Evolutionary conservation across 2,888 invertebrate genomes (phyloP), one percentile per base, ranked within the genome.

Genomic region (Nomada fucata): DNA sequence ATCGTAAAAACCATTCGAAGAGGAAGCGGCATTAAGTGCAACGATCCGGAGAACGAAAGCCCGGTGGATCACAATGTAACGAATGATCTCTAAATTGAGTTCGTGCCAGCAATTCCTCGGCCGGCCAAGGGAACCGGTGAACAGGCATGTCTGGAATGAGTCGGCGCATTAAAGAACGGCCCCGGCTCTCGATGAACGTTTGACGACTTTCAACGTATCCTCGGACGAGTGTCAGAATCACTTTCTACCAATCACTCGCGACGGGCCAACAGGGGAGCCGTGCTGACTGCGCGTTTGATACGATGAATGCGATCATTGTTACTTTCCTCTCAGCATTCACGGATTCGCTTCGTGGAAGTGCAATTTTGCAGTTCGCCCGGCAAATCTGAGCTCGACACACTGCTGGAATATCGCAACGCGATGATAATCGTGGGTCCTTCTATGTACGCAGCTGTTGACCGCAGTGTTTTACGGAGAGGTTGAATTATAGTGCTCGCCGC

Each of bases 291-390:
- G 76, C 79, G 82, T 76, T 82, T 79, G 78, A 85, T 82, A 79
- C 85, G 85, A 88, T 88, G 87, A 88, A 88, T 88, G 85, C 68
- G 85, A 80, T 87, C 88, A 87, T 87, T 88, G 88, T 87, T 85
- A 72, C 72, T 76, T 76, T 29, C 77, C 76, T 20, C 73, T 60
- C n/a, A 15, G 7, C 13, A 60, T 52, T 18, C 9, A 52, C 29
- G 69, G 29, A 60, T 18, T 70, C 63, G 59, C 64, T 82, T 82
- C 78, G 78, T 52, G 11, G 71, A 75, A 65, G 20, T 42, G 67
- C 59, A 60, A 64, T 72, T 73, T 76, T 64, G 69, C 65, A 42
- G 76, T 64, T 26, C 23, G 23, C 42, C 55, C 59, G 5, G 64
- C 60, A 67, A 42, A 69, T 26, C 44, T 42, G 70, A 36, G 55